These are phyloP conservation scores for Oceanodroma leucorhoa DNA, from an alignment of 2,797 vertebrate genomes.

Conservation along the genomic window DNA sequence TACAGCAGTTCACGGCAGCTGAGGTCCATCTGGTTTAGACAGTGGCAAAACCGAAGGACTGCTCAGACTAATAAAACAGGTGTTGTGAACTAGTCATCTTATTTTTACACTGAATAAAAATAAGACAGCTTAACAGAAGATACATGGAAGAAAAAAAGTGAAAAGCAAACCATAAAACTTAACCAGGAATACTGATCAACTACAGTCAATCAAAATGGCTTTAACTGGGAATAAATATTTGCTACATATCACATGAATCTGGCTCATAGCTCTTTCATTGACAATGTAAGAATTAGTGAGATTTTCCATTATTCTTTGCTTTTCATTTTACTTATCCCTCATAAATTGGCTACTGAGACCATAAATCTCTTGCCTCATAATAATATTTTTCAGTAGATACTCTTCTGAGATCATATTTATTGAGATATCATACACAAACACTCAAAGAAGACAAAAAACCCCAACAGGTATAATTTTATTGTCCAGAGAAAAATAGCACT, in stretches of 20 bases:
- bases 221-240: neutral
- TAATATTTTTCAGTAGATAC: neutral
- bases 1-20: neutral
- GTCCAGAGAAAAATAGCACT: neutral
- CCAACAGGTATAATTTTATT: neutral
- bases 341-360: neutral
- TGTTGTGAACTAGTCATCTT: neutral
- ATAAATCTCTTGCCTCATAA: neutral
- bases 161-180: neutral
- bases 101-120: neutral
- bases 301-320: neutral
- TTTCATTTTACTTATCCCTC: slow-evolving; percentile 3
- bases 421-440: neutral
- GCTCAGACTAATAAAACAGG: neutral
- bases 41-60: neutral
- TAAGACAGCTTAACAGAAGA: neutral
- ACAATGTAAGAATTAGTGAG: neutral
- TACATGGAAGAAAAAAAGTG: neutral
- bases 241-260: neutral
- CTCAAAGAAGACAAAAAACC: neutral
- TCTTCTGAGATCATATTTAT: neutral
- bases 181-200: neutral
- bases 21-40: neutral
- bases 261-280: neutral
- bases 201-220: neutral